Conservation (phyloP, 2,888 invertebrate species). For the Lamellibrachia columna region DNA sequence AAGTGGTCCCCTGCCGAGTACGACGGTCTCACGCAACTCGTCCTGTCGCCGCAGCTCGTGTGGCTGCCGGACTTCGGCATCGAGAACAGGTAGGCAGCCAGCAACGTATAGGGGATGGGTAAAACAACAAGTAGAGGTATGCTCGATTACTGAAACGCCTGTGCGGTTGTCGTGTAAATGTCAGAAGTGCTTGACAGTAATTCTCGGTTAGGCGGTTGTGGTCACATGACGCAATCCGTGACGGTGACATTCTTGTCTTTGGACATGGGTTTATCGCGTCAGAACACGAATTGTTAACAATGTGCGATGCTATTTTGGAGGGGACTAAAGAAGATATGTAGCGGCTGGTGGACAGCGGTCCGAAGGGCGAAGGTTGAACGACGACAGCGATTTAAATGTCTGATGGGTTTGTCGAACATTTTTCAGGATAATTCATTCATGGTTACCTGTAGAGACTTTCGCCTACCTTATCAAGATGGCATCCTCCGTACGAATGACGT, state of each 20-base stretch:
- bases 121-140: neutral
- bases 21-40: constrained; percentile 77
- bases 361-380: neutral
- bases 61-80: constrained; percentile 78
- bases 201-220: no score
- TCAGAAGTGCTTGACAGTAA: no score
- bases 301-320: neutral
- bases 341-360: neutral
- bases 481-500: no score
- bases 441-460: no score
- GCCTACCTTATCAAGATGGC: no score
- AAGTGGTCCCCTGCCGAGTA: constrained; percentile 84
- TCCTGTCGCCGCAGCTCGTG: constrained; percentile 82
- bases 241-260: neutral
- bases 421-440: neutral
- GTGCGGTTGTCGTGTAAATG: neutral
- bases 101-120: neutral
- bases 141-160: neutral
- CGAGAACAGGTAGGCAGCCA: constrained; percentile 39
- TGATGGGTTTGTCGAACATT: neutral
- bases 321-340: neutral
- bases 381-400: neutral
- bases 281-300: neutral
- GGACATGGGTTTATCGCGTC: neutral
- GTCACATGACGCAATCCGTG: no score